phyloP scores from a whole-genome alignment of 2,888 invertebrate species.

The Cenopis cana region DNA sequence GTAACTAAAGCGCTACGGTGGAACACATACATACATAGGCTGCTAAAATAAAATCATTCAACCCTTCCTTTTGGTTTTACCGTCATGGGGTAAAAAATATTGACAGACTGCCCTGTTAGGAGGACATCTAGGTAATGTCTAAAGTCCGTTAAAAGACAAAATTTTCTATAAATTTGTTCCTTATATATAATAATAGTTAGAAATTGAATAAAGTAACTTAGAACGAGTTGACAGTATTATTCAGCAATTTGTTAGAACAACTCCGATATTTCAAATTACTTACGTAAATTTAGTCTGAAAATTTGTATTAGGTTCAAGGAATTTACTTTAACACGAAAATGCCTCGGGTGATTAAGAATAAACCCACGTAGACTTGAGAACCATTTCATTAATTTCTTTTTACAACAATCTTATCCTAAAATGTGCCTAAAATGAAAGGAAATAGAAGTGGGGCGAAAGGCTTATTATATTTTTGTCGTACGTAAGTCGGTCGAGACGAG shows the following conservation, averaged over 20 bases:
- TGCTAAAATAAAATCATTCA: too few species aligned
- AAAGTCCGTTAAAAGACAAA: too few species aligned
- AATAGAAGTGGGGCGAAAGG: background rate
- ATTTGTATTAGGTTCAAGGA: constrained; percentile 17
- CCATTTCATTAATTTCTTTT: constrained; percentile 8
- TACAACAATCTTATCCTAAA: background rate
- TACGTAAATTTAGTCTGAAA: constrained; percentile 17
- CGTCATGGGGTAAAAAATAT: too few species aligned
- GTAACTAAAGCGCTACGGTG: too few species aligned
- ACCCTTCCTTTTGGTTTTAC: too few species aligned
- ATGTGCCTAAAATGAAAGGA: background rate
- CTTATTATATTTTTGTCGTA: background rate
- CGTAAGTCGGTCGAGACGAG: too few species aligned
- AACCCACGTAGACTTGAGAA: constrained; percentile 20
- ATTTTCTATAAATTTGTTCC: too few species aligned
- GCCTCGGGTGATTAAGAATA: constrained; percentile 29
- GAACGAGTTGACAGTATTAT: background rate
- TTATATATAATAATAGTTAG: background rate
- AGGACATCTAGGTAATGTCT: too few species aligned
- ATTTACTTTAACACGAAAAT: constrained; percentile 33
- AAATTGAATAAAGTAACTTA: background rate
- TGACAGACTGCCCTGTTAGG: too few species aligned
- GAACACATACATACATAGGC: too few species aligned
- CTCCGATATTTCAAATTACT: constrained; percentile 1
- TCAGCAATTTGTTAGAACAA: background rate